phyloP scores from a whole-genome alignment of 2,888 invertebrate genomes.

The Vannuccia rotundouncinata region DNA sequence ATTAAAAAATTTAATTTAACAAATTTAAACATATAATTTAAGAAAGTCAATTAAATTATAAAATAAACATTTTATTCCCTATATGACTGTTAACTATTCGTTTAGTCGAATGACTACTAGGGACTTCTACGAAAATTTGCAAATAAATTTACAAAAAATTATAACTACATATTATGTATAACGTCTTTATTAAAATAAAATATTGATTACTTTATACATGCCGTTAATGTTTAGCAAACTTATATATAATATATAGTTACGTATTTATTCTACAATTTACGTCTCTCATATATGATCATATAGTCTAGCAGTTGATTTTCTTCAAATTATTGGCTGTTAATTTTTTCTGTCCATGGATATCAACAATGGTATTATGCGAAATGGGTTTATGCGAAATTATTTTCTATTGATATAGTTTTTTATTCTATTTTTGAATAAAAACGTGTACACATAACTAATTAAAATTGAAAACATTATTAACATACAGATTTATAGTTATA shows the following conservation, averaged over 20 bases:
- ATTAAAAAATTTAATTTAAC: neutral
- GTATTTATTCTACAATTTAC: neutral
- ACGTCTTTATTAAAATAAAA: neutral
- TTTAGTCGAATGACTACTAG: neutral
- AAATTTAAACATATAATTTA: neutral
- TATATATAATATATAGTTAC: neutral
- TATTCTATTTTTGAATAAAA: no score
- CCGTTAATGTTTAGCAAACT: neutral
- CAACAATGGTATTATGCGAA: no score
- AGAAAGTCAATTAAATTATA: neutral
- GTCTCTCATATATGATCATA: no score
- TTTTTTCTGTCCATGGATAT: no score
- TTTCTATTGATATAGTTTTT: no score
- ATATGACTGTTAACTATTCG: neutral
- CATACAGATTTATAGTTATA: no score
- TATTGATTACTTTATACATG: neutral
- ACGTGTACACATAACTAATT: no score
- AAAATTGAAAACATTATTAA: no score
- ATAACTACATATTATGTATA: neutral
- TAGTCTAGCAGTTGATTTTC: no score
- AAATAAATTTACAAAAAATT: neutral
- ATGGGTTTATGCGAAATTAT: no score
- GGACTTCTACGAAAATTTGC: neutral
- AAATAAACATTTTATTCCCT: neutral
- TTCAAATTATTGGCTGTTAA: no score